phyloP scores from a whole-genome alignment of 1,140 invertebrate species.

The Calliopsis andreniformis region DNA sequence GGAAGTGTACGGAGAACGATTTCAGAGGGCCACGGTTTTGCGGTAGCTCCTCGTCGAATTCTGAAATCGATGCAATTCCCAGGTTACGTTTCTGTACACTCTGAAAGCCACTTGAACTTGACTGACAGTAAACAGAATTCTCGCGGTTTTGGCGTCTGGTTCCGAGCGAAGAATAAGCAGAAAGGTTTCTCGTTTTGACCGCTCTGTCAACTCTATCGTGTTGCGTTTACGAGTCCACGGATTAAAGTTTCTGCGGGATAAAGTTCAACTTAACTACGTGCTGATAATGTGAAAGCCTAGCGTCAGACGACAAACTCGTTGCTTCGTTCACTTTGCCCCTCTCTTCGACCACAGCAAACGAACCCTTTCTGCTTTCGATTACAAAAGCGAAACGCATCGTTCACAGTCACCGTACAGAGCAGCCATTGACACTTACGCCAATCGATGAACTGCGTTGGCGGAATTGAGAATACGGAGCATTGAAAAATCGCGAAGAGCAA shows the following conservation, averaged over 20 bases:
- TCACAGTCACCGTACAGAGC: no score
- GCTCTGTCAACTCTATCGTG: no score
- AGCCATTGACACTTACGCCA: no score
- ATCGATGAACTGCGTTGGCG: no score
- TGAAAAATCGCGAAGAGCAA: no score
- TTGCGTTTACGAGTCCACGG: constrained; percentile 3
- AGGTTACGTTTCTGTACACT: constrained; percentile 46
- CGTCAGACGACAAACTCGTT: not conserved
- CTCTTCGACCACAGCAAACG: not conserved
- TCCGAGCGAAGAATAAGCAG: constrained; percentile 1
- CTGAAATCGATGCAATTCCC: constrained; percentile 49
- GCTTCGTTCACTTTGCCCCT: not conserved
- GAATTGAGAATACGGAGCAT: no score
- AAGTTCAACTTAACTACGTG: constrained; percentile 36
- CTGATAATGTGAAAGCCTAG: constrained; percentile 21
- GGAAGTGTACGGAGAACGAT: constrained; percentile 39
- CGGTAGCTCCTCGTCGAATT: constrained; percentile 29
- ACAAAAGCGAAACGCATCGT: no score
- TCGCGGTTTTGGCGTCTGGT: constrained; percentile 41
- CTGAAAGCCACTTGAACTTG: constrained; percentile 44
- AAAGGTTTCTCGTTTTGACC: not conserved
- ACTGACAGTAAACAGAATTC: constrained; percentile 38
- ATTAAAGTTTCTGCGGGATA: constrained; percentile 36
- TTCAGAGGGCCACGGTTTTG: constrained; percentile 46
- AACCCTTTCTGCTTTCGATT: no score